A percentile compares a stretch with the other conserved stretches of the same genome.
phyloP scores from a whole-genome alignment of 2,113 vertebrate species.

The Leucopsar rothschildi region DNA sequence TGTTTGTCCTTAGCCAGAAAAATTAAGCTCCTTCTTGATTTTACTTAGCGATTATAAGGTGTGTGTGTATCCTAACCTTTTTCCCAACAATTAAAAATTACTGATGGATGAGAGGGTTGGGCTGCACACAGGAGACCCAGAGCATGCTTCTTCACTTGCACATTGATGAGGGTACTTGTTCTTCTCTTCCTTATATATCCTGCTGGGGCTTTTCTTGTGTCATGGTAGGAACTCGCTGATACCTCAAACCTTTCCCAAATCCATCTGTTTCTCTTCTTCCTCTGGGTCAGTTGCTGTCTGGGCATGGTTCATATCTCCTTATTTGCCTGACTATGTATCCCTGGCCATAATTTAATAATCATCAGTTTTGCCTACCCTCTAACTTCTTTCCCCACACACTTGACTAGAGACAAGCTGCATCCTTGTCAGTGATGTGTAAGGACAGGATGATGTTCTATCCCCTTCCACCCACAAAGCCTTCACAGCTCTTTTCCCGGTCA shows the following conservation, averaged over 20 bases:
- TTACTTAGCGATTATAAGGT: background rate
- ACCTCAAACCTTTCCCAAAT: background rate
- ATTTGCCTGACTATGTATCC: background rate
- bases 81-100: background rate
- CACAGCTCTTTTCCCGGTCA: background rate
- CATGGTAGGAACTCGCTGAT: fast-evolving
- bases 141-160: background rate
- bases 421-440: background rate
- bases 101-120: background rate
- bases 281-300: background rate
- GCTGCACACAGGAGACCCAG: background rate
- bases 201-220: fast-evolving
- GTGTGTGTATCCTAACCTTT: background rate
- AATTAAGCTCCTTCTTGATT: background rate
- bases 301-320: background rate
- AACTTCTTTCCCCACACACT: background rate
- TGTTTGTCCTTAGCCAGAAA: background rate
- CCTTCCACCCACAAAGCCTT: background rate
- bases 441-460: background rate
- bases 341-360: background rate
- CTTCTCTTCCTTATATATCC: background rate
- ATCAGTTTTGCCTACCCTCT: background rate
- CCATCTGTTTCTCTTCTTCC: background rate
- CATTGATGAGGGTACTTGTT: background rate
- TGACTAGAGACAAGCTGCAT: background rate